These are phyloP conservation scores for Andrena trimmerana DNA, from an alignment of 2,888 invertebrate genomes.

Conservation along the genomic window DNA sequence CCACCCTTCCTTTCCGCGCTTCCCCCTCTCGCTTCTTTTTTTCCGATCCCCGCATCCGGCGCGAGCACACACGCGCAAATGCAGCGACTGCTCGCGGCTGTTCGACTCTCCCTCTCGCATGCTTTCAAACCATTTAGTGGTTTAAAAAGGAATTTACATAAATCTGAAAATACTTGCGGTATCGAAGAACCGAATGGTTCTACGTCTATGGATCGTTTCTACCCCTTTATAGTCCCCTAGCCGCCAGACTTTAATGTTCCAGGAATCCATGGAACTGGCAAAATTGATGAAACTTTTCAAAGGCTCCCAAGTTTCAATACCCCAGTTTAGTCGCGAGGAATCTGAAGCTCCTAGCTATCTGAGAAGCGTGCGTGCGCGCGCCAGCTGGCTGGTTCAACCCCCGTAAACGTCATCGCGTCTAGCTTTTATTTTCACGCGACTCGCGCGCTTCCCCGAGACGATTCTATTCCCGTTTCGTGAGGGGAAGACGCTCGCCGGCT, in stretches of 20 bases:
- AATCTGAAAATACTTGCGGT: background rate
- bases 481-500: conserved; percentile 45
- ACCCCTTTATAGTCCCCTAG: no score
- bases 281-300: conserved; percentile 12
- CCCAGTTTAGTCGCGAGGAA: no score
- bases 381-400: conserved; percentile 22
- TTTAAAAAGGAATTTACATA: background rate
- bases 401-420: conserved; percentile 23
- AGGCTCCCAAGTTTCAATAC: background rate
- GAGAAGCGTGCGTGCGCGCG: background rate
- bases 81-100: background rate
- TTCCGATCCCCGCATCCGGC: conserved; percentile 67
- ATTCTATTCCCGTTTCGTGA: conserved; percentile 59
- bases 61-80: conserved; percentile 2
- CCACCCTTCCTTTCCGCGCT: conserved; percentile 60
- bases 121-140: background rate
- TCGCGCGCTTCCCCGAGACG: conserved; percentile 13
- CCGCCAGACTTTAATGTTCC: background rate
- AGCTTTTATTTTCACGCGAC: conserved; percentile 65
- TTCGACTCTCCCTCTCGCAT: background rate
- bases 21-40: conserved; percentile 33
- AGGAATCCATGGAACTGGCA: background rate
- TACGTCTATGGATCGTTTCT: no score
- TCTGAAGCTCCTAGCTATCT: no score
- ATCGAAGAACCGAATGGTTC: background rate